Conservation (phyloP, 2,113 vertebrate genomes). For the Ailuropoda melanoleuca region DNA sequence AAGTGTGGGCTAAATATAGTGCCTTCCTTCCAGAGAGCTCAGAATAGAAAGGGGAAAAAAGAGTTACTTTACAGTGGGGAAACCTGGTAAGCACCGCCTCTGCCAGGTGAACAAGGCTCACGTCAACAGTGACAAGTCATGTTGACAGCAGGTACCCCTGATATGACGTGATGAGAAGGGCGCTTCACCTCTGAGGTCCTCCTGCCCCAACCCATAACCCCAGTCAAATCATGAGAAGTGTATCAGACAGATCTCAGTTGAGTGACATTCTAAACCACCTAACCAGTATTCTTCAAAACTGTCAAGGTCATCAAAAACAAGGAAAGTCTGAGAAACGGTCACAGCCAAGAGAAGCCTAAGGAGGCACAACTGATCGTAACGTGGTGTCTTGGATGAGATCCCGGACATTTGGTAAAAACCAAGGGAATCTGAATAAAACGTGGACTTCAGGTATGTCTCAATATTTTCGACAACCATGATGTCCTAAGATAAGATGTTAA, state of each 20-base stretch:
- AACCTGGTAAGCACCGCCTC: neutral
- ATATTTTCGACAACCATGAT: neutral
- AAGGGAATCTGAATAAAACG: neutral
- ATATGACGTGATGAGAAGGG: neutral
- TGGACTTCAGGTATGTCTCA: neutral
- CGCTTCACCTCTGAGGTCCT: neutral
- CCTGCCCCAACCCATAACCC: neutral
- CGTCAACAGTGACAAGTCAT: neutral
- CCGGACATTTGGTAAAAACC: neutral
- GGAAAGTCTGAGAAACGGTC: neutral
- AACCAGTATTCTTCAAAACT: neutral
- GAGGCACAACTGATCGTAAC: neutral
- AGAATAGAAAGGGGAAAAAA: neutral
- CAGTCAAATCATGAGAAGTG: neutral
- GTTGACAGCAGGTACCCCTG: too few relatives aligned
- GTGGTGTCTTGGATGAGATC: neutral
- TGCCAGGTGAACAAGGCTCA: neutral
- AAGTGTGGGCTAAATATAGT: neutral
- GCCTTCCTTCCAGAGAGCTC: neutral
- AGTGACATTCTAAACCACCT: neutral
- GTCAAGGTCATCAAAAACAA: neutral
- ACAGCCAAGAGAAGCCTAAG: neutral
- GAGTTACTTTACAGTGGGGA: neutral
- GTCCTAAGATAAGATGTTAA: neutral
- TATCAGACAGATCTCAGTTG: neutral